Base-by-base conservation (phyloP, 64 coral and sea anemone species). In the Montipora foliosa region DNA sequence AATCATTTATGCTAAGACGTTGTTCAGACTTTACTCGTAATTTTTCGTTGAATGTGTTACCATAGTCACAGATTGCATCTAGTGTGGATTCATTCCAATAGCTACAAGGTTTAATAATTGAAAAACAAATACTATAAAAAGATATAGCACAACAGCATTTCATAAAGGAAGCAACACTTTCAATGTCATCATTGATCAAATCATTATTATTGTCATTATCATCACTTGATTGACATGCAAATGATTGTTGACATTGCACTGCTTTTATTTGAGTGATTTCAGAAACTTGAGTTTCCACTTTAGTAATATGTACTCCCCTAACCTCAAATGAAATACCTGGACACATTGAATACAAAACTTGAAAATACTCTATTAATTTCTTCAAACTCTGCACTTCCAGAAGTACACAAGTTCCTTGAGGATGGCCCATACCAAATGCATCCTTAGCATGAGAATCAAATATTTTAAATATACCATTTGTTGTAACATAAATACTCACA, bases 51-150 rank as follows among this genome's bases (percentile, higher is more conserved):
- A 87, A 93, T 25, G 60, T 7, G 4, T 64, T 84, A 60, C 49
- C 73, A 77, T 90, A 69, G 6, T 95, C 88, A 84, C 50, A 48
- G 74, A 95, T 86, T 70, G 57, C 64, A n/a, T 90, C 45, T 19
- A 85, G 16, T 5, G 80, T 90, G 16, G 76, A 55, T 64, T 57
- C 17, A 25, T 90, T 90, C 80, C 84, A 95, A 66, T 84, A 95
- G 1, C 53, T 44, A 95, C 93, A 95, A 49, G 79, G 49, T 74
- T 90, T 95, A 68, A 95, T 90, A 45, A 90, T 58, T 90, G 37
- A 37, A 84, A 90, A 95, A 95, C 52, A 83, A 29, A 90, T 90
- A 47, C 87, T 90, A 95, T 95, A 95, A 84, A 95, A 64, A 15
- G 47, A 90, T 89, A 90, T 49, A 15, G 87, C 78, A 88, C 21